Percentiles rank a stretch among this genome's conserved stretches.
These are phyloP conservation scores for Panurus biarmicus DNA, from an alignment of 2,113 vertebrate genomes.

Conservation along the genomic window DNA sequence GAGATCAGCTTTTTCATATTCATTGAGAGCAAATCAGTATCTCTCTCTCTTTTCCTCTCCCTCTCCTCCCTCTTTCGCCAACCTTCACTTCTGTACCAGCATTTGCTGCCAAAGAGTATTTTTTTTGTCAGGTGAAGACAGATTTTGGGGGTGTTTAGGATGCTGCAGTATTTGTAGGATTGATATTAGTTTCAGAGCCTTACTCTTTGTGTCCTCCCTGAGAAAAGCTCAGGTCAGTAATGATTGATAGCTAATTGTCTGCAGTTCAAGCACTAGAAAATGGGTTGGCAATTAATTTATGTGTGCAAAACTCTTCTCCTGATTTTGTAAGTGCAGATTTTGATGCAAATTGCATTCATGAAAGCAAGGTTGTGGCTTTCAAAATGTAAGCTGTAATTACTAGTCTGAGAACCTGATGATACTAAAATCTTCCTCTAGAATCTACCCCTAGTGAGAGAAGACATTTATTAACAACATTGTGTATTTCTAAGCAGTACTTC, in stretches of 20 bases:
- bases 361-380: slow-evolving; percentile 33
- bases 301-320: slow-evolving; percentile 28
- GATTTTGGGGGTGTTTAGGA: not conserved
- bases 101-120: not conserved
- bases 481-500: slow-evolving; percentile 8
- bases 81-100: not conserved
- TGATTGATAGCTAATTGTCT: not conserved
- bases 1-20: slow-evolving; percentile 51
- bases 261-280: slow-evolving; percentile 14
- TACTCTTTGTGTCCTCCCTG: not conserved
- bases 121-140: not conserved
- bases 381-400: slow-evolving; percentile 43
- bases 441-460: not conserved
- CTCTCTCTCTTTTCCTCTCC: not conserved
- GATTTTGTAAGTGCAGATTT: slow-evolving; percentile 45
- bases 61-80: not conserved
- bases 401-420: slow-evolving; percentile 21
- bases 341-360: slow-evolving; percentile 22
- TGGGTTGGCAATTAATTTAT: slow-evolving; percentile 3
- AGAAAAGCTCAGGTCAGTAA: not conserved
- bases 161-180: not conserved
- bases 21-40: slow-evolving; percentile 36
- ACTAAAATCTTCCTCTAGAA: slow-evolving; percentile 3
- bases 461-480: not conserved
- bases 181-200: not conserved